phyloP scores from a whole-genome alignment of 2,888 invertebrate species.

The Pomacea canaliculata region DNA sequence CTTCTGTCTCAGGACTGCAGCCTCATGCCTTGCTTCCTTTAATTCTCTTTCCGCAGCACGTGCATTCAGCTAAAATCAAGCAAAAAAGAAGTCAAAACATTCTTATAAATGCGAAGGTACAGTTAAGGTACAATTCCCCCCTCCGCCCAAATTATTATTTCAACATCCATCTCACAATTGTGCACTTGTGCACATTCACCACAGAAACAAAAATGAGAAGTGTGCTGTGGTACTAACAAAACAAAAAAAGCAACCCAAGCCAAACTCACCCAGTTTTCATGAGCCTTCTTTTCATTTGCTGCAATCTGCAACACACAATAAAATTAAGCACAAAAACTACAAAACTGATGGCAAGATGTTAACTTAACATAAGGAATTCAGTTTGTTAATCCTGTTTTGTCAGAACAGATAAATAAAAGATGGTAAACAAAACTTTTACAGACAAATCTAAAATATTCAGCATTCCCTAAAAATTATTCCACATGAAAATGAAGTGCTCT shows the following conservation, averaged over 20 bases:
- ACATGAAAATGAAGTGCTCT: no score
- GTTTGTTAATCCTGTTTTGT: background rate
- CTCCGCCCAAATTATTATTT: no score
- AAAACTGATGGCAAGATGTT: background rate
- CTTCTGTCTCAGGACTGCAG: slow-evolving; percentile 71
- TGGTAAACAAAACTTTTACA: no score
- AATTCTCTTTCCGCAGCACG: slow-evolving; percentile 85
- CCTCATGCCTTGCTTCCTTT: slow-evolving; percentile 83
- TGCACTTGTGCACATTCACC: no score
- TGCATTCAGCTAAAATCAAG: slow-evolving; percentile 73
- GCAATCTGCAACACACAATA: slow-evolving; percentile 72
- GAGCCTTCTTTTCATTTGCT: slow-evolving; percentile 84
- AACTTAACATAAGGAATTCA: no score
- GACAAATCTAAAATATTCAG: no score
- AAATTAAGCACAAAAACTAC: background rate
- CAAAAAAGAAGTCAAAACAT: background rate
- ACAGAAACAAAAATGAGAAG: no score
- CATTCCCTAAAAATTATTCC: no score
- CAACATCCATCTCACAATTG: no score
- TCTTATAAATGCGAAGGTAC: background rate
- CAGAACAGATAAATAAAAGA: background rate
- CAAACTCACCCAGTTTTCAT: slow-evolving; percentile 78
- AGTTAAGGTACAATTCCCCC: background rate
- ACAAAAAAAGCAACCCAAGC: no score
- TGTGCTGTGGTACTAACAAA: no score